Evolutionary conservation across 2,113 vertebrate genomes (phyloP).

Genomic region (Rattus norvegicus): GRCr8 NC_086027.1:92548001-92548500

Average conservation of each 20-base stretch:
- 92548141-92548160: background rate
- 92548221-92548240: background rate
- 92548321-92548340: background rate
- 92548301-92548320: background rate
- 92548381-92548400: conserved; percentile 10
- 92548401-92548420: background rate
- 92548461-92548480: conserved; percentile 53
- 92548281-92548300: background rate
- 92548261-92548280: background rate
- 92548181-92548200: background rate
- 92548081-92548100: background rate
- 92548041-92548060: background rate
- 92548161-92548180: background rate
- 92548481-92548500: background rate
- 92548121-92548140: background rate
- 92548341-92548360: background rate
- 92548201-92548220: background rate
- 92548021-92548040: background rate
- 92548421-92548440: conserved; percentile 28
- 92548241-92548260: background rate
- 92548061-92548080: background rate
- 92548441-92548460: conserved; percentile 32
- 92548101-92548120: background rate
- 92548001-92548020: background rate
- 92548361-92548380: background rate